Base-by-base conservation (phyloP, 2,797 vertebrate genomes). In the Phrynocephalus vlangalii region DNA sequence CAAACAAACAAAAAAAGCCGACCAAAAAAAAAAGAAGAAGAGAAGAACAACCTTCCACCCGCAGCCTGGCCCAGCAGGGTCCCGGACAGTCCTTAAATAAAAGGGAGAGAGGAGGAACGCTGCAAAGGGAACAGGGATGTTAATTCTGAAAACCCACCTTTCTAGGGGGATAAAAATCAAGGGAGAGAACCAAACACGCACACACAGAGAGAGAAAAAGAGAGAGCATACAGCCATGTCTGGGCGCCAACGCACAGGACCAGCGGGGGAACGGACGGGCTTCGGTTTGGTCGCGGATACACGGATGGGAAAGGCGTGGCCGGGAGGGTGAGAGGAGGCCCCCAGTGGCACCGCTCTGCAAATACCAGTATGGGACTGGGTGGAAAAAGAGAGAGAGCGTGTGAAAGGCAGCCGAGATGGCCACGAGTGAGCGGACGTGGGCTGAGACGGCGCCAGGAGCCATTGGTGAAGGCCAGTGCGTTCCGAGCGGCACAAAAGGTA, bases 51-150 rank as follows among this genome's bases (percentile, higher is more conserved):
- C 30, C 63, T 84, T 68, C 77, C 24, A 22, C 83, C 87, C 78
- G 38, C 68, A 48, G 68, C 70, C 56, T 72, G 82, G 75, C 50
- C 50, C 76, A 67, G 82, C 10, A 82, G 82, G 38, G 82, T 85
- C 83, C 87, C 87, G 75, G 87, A 88, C 70, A 8, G 76, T 88
- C 87, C 79, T 88, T 88, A 88, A 88, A 88, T 88, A 88, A 85
- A 50, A 30, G 2, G 82, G 9, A 11, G 30, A 50, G 50, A 1
- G 2, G 28, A 50, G 10, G n/a, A 24, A 20, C 3, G 80, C 15
- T 66, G 16, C 6, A 18, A 44, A 52, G 24, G 38, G 80, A 48
- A 38, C 24, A 2, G 24, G 63, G 33, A 15, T 9, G 7, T 24
- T 10, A 38, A 33, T 6, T n/a, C 9, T n/a, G n/a, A 38, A 44